Evolutionary conservation across 2,113 vertebrate genomes (phyloP), one percentile per base, ranked within the genome.

Genomic region (Fulica atra): DNA sequence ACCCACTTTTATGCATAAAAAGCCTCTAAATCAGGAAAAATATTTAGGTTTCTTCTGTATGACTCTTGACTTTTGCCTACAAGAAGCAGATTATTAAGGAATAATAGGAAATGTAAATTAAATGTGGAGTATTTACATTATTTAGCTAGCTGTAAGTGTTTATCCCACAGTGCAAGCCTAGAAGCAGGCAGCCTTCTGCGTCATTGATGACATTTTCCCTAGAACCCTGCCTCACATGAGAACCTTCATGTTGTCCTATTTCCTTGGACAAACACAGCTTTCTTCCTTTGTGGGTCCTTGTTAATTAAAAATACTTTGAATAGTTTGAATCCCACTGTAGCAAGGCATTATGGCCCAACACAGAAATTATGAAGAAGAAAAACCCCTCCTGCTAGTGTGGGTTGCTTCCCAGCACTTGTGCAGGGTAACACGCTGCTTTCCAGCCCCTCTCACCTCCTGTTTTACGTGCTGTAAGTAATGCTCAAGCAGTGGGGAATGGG

Each of bases 231-330:
- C 77, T 78, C 31, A 66, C 42, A 8, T 6, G 33, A 87, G 48
- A 79, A 63, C 61, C 6, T 91, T 70, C 5, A 3, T 44, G 70
- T 54, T 72, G 38, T 65, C 66, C 38, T 66, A 3, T 46, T 90
- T 79, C 59, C 50, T 44, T 79, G 17, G 23, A 17, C 11, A 6
- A 74, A 13, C 69, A 51, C 48, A 54, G 54, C 80, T 90, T 78
- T 74, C 35, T 73, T 77, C 46, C 76, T 82, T 73, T 35, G 20
- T 20, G 42, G 56, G 33, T 70, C 40, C 69, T 81, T 0, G 1
- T 53, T 86, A 79, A 81, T 89, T 86, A 89, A 92, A 95, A 93
- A 89, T 91, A 74, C 70, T 91, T 84, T 3, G 54, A 87, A 93
- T 82, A 89, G 13, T 91, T 89, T 53, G 36, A 80, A 79, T 92